phyloP scores from a whole-genome alignment of 2,888 invertebrate genomes.

The Aleiodes testaceus region DNA sequence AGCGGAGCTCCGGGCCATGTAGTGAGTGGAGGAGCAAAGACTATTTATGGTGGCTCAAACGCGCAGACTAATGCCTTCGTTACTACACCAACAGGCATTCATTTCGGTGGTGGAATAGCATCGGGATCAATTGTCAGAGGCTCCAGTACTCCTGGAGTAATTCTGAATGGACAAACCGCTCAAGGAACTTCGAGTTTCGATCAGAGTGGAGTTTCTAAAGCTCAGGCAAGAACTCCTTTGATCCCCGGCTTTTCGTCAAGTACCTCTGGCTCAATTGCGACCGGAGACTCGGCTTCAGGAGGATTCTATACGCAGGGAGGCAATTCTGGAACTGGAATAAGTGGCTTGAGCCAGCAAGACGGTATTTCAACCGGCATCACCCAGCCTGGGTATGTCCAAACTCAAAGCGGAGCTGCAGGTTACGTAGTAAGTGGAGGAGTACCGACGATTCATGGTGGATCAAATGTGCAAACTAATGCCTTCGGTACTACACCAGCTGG shows the following conservation, averaged over 20 bases:
- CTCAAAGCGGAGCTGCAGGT: slow-evolving; percentile 55
- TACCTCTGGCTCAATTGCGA: slow-evolving; percentile 29
- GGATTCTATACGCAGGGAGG: slow-evolving; percentile 50
- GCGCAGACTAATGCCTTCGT: slow-evolving; percentile 48
- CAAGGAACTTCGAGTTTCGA: too few species aligned
- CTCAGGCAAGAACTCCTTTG: too few species aligned
- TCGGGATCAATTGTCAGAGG: too few species aligned
- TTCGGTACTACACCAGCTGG: slow-evolving; percentile 50
- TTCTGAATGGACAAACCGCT: too few species aligned
- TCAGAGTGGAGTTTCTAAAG: too few species aligned
- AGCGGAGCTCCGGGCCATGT: slow-evolving; percentile 56
- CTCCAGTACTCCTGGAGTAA: too few species aligned
- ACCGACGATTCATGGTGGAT: slow-evolving; percentile 54
- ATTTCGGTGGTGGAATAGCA: slow-evolving; percentile 40
- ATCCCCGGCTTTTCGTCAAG: slow-evolving; percentile 31
- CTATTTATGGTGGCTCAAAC: slow-evolving; percentile 49
- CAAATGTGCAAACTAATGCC: slow-evolving; percentile 41
- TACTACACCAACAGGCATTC: slow-evolving; percentile 49
- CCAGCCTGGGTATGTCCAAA: slow-evolving; percentile 57
- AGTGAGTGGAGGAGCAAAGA: slow-evolving; percentile 52
- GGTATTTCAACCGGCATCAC: slow-evolving; percentile 47
- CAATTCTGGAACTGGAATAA: slow-evolving; percentile 47
- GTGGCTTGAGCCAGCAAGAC: slow-evolving; percentile 51
- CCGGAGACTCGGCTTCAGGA: slow-evolving; percentile 53
- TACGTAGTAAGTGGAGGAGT: slow-evolving; percentile 52